Evolutionary conservation across 2,888 invertebrate species (phyloP).

Genomic region (Dicyrtoma fusca): DNA sequence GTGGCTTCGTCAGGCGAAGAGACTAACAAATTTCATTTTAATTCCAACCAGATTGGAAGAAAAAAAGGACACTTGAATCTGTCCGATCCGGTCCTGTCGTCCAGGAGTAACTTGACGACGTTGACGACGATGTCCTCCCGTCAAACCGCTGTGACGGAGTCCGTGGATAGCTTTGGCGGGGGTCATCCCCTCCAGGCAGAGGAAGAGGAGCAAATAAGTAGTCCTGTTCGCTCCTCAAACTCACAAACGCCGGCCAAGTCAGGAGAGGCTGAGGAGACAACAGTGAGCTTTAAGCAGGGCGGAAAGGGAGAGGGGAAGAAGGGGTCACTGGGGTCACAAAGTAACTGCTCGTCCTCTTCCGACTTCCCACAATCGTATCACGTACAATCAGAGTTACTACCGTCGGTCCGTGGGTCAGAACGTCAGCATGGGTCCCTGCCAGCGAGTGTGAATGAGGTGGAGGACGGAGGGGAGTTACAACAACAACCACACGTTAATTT

Average conservation of each 20-base stretch:
- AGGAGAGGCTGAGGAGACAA: too few species aligned
- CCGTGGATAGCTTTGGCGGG: background rate
- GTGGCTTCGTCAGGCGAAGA: slow-evolving; percentile 53
- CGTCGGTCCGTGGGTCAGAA: too few species aligned
- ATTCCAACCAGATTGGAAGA: slow-evolving; percentile 39
- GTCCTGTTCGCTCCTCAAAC: background rate
- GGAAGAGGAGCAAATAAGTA: background rate
- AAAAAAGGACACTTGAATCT: slow-evolving; percentile 43
- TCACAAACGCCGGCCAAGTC: background rate
- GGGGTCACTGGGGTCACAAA: background rate
- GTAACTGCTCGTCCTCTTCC: background rate
- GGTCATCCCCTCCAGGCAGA: background rate
- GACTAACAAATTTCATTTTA: slow-evolving; percentile 36
- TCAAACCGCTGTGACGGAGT: too few species aligned
- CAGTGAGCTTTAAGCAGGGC: too few species aligned
- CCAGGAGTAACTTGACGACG: slow-evolving; percentile 22
- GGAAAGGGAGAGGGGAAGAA: background rate
- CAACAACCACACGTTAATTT: too few species aligned
- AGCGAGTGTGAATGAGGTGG: background rate
- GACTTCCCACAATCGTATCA: background rate
- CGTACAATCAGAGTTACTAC: background rate
- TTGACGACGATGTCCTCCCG: background rate
- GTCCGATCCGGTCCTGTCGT: slow-evolving; percentile 49
- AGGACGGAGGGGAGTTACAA: background rate
- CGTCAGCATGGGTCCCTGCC: background rate